Conservation (phyloP, 1,140 invertebrate species). For the Heliconius himera region DNA sequence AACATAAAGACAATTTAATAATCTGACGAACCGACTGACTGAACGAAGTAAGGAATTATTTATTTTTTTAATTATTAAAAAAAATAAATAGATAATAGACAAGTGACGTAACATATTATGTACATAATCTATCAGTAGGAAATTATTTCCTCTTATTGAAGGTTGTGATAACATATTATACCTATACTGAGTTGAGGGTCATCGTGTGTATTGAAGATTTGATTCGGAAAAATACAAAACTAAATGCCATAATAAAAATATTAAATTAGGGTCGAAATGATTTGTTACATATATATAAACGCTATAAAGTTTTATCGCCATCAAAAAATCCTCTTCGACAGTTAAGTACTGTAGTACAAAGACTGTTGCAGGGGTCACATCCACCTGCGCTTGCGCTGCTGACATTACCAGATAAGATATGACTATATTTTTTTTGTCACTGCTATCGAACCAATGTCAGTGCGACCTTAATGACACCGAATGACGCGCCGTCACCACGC, state of each 20-base stretch:
- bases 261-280: too few relatives aligned
- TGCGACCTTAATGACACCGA: conserved; percentile 79
- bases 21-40: too few relatives aligned
- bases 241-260: background rate
- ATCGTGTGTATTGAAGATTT: background rate
- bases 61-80: too few relatives aligned
- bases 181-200: background rate
- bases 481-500: conserved; percentile 72
- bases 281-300: background rate
- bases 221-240: background rate
- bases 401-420: conserved; percentile 80
- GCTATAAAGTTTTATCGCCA: background rate
- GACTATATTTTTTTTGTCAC: conserved; percentile 77
- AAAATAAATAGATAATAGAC: too few relatives aligned
- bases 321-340: background rate
- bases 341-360: background rate
- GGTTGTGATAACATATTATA: conserved; percentile 69
- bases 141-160: conserved; percentile 75
- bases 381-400: conserved; percentile 74
- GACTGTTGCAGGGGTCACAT: conserved; percentile 64
- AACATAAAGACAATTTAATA: too few relatives aligned
- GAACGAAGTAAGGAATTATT: too few relatives aligned
- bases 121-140: conserved; percentile 60
- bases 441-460: conserved; percentile 77
- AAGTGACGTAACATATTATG: too few relatives aligned